Evolutionary conservation across 1,140 invertebrate species (phyloP).

Genomic region (Coenobita brevimanus): DNA sequence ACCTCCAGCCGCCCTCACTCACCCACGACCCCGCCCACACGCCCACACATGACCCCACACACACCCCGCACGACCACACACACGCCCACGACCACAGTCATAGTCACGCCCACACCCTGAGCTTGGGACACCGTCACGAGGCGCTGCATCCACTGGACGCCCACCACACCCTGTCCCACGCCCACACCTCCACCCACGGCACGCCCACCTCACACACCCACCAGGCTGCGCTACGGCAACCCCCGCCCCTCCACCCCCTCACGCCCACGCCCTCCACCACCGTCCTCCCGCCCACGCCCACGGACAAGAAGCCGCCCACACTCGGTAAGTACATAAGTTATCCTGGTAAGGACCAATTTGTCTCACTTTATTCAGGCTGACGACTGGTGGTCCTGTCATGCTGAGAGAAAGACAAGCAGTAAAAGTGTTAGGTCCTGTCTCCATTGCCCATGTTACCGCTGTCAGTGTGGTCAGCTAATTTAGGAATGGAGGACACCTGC

Average conservation of each 20-base stretch:
- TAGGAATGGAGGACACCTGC: no score
- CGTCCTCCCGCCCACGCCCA: slow-evolving; percentile 47
- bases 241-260: slow-evolving; percentile 57
- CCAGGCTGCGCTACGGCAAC: slow-evolving; percentile 20
- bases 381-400: no score
- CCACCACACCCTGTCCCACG: slow-evolving; percentile 38
- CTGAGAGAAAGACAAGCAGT: no score
- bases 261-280: slow-evolving; percentile 52
- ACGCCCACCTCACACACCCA: slow-evolving; percentile 19
- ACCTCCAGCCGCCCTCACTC: slow-evolving; percentile 57
- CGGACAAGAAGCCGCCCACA: slow-evolving; percentile 50
- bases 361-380: background rate
- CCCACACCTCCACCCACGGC: slow-evolving; percentile 32
- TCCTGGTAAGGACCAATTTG: background rate
- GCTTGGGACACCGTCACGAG: background rate
- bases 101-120: slow-evolving; percentile 12
- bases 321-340: slow-evolving; percentile 20
- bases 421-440: no score
- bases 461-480: no score
- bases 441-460: no score
- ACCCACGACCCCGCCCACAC: slow-evolving; percentile 41
- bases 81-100: slow-evolving; percentile 30
- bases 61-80: slow-evolving; percentile 10
- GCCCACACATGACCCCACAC: slow-evolving; percentile 25
- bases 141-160: slow-evolving; percentile 19